phyloP scores from a whole-genome alignment of 2,888 invertebrate genomes.

The Sceliomorpha sp. region DNA sequence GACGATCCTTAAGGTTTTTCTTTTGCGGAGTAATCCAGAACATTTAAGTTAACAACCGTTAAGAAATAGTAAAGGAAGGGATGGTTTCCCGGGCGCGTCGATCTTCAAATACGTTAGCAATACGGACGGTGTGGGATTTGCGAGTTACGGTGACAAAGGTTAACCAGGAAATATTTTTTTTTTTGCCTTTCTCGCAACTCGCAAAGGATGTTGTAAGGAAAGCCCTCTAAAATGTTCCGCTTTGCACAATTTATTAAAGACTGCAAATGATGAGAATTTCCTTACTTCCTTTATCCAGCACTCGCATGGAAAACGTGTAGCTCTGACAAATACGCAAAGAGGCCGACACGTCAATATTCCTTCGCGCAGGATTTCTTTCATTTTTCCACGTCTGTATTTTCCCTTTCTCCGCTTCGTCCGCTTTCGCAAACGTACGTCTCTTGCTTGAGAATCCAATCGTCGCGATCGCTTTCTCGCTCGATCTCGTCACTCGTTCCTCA shows the following conservation, averaged over 20 bases:
- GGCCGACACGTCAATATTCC: constrained; percentile 56
- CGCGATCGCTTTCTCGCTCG: constrained; percentile 46
- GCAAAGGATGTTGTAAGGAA: constrained; percentile 65
- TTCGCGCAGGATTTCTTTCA: constrained; percentile 43
- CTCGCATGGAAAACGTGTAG: constrained; percentile 60
- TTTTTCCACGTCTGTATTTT: constrained; percentile 25
- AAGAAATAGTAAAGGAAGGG: no score
- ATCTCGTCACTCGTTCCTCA: constrained; percentile 43
- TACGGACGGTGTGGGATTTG: no score
- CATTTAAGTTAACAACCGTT: no score
- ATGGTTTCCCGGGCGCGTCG: no score
- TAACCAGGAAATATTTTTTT: constrained; percentile 39
- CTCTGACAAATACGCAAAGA: constrained; percentile 53
- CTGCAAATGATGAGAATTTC: constrained; percentile 58
- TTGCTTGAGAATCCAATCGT: constrained; percentile 46
- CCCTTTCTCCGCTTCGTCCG: constrained; percentile 29
- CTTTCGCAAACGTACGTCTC: constrained; percentile 41
- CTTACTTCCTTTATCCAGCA: constrained; percentile 38
- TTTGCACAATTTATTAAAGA: constrained; percentile 73
- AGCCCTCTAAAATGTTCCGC: constrained; percentile 74
- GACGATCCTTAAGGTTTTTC: no score
- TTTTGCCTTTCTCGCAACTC: constrained; percentile 58
- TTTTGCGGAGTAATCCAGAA: no score
- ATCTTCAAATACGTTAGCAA: no score
- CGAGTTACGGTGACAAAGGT: constrained; percentile 1